Evolutionary conservation across 1,140 invertebrate genomes (phyloP), one percentile per base, ranked within the genome.

Genomic region (Drosophila chauvacae): DNA sequence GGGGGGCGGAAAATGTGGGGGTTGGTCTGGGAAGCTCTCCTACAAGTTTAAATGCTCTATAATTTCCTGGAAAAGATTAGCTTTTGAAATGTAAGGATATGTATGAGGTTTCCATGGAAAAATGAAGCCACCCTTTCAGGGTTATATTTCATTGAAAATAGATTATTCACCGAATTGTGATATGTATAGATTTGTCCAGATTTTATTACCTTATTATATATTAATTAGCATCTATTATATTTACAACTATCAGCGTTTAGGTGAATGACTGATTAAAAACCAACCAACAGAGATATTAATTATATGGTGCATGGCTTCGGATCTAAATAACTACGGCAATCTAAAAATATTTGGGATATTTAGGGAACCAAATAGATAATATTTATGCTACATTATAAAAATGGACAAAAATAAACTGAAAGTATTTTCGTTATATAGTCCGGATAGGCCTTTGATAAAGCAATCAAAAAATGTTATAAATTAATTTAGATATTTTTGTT

Each of bases 1-100:
- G 23, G 37, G 37, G 47, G 47, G 20, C 14, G 5, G 5, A 50
- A 42, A 42, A 51, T 37, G 35, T 44, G 62, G 48, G 28, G 39
- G 30, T 10, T 48, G 18, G 7, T 16, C 7, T 7, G 4, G 28
- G 9, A 14, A 14, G 47, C 20, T 37, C 9, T 23, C 16, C 16
- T 3, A 11, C 20, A 30, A 53, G 14, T 28, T 23, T 37, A 20
- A 42, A 69, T 69, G 47, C 66, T 55, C 66, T 70, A 26, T 56
- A 10, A n/a, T 13, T 45, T 55, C 45, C 18, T 7, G 10, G 39
- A 68, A 53, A 45, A 39, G 30, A 37, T 44, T 65, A 35, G 14
- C 42, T 42, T 37, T 10, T 23, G 2, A 35, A 66, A 39, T 41
- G 23, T n/a, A 42, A 37, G 18, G 14, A 13, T 18, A 28, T 39